Percentiles rank a stretch among this genome's conserved stretches.
phyloP scores from a whole-genome alignment of 2,888 invertebrate genomes.

The Chorisops tibialis region DNA sequence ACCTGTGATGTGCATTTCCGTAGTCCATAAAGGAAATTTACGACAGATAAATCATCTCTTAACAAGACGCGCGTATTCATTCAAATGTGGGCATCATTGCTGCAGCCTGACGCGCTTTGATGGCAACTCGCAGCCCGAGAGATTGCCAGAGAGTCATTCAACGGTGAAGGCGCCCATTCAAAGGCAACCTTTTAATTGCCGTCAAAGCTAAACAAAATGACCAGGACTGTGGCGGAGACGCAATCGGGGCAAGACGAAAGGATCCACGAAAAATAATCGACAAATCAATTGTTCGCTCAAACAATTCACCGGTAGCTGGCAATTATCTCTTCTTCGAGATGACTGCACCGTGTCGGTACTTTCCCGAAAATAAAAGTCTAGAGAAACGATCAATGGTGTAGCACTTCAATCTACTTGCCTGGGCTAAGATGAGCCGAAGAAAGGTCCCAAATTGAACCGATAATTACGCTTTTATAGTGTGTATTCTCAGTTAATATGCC shows the following conservation, averaged over 20 bases:
- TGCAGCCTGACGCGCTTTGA: too few relatives aligned
- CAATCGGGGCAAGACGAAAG: too few relatives aligned
- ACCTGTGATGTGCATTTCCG: slow-evolving; percentile 29
- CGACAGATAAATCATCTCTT: slow-evolving; percentile 35
- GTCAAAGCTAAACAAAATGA: too few relatives aligned
- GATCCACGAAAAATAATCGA: not conserved
- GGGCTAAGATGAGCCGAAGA: not conserved
- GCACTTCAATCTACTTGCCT: not conserved
- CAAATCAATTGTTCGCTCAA: not conserved
- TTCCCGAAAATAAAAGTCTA: not conserved
- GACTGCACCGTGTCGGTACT: not conserved
- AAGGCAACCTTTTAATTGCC: too few relatives aligned
- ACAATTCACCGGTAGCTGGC: slow-evolving; percentile 8
- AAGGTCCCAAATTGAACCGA: not conserved
- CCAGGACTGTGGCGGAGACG: too few relatives aligned
- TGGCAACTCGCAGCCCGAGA: too few relatives aligned
- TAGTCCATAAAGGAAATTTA: slow-evolving; percentile 34
- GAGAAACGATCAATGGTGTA: not conserved
- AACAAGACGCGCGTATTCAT: slow-evolving; percentile 24
- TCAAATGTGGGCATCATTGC: not conserved
- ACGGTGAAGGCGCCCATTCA: too few relatives aligned
- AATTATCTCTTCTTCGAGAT: not conserved
- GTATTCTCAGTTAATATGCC: too few relatives aligned
- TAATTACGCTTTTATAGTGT: not conserved
- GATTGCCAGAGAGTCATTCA: too few relatives aligned